Base-by-base conservation (phyloP, 2,113 vertebrate species). In the Eira barbara region DNA sequence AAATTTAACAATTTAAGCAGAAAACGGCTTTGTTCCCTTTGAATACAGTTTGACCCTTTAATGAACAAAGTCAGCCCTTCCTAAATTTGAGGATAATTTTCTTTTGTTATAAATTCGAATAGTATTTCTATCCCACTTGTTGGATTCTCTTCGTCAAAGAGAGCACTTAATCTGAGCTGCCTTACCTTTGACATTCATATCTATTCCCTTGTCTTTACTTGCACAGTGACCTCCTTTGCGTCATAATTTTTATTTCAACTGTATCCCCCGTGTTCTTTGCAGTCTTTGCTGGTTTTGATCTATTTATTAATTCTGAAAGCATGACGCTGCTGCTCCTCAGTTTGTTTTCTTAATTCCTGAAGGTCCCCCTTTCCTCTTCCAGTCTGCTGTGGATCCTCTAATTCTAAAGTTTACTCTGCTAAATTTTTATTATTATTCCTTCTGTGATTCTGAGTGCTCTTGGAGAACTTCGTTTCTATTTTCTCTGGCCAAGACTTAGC, bases 31-130 rank as follows among this genome's bases (percentile, higher is more conserved):
- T 34, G 25, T 49, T 92, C 49, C 18, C 29, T 55, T 65, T 11
- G n/a, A 94, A 82, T 7, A 83, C 6, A 80, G 34, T 81, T 76
- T 82, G 89, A 96, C 8, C 10, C 86, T 71, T 86, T 17, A 81
- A 7, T 8, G 18, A 55, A 18, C 15, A 95, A 61, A 69, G 67
- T 29, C 12, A 55, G 29, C 86, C 52, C 63, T 78, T 82, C 39
- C 49, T 89, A 90, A 92, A 95, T 69, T n/a, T 81, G 29, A 93
- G 57, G 25, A 61, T 61, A 27, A 18, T 67, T 92, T 89, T 88
- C 49, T 73, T 76, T 94, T 31, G 76, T 80, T 87, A 59, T 55
- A 69, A 76, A 59, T 93, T 96, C 39, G 76, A 92, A 96, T 81
- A 80, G 10, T 57, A 74, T 78, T 61, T 89, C 57, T 34, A 47